These are phyloP conservation scores for Drosophila melanocephala DNA, from an alignment of 2,888 invertebrate species.

Conservation along the genomic window DNA sequence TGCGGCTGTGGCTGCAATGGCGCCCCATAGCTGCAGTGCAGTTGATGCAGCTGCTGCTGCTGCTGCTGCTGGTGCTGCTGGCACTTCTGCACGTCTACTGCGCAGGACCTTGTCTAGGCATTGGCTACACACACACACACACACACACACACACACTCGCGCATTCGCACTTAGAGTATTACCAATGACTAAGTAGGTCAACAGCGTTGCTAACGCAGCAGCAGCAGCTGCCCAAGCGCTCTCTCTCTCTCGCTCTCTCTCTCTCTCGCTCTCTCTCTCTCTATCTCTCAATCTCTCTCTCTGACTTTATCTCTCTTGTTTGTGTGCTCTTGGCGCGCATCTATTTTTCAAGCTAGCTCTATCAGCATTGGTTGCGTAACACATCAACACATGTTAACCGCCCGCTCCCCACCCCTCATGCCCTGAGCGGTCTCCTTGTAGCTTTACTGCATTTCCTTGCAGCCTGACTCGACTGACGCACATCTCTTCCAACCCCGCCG, in stretches of 20 bases:
- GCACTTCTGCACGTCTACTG: conserved; percentile 61
- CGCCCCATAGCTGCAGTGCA: conserved; percentile 63
- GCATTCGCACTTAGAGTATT: conserved; percentile 56
- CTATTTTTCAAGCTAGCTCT: conserved; percentile 49
- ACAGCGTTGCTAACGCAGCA: conserved; percentile 56
- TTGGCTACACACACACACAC: conserved; percentile 17
- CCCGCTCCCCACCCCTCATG: conserved; percentile 25
- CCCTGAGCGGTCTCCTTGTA: not conserved
- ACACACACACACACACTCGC: conserved; percentile 40
- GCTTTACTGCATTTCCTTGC: conserved; percentile 74
- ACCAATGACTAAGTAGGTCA: conserved; percentile 72
- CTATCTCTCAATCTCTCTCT: not conserved
- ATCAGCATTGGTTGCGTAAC: conserved; percentile 74
- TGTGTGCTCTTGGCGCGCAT: conserved; percentile 38
- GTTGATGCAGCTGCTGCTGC: conserved; percentile 47
- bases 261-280: conserved; percentile 10
- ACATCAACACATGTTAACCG: conserved; percentile 41
- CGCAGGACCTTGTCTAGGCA: conserved; percentile 73
- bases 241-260: conserved; percentile 15
- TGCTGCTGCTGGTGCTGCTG: conserved; percentile 29
- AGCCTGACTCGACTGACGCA: conserved; percentile 32
- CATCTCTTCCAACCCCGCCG: not conserved
- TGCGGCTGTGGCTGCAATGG: conserved; percentile 56
- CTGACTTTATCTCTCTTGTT: conserved; percentile 11
- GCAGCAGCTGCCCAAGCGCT: conserved; percentile 11